Base-by-base conservation (phyloP, 2,113 vertebrate species). In the Aepyceros melampus region DNA sequence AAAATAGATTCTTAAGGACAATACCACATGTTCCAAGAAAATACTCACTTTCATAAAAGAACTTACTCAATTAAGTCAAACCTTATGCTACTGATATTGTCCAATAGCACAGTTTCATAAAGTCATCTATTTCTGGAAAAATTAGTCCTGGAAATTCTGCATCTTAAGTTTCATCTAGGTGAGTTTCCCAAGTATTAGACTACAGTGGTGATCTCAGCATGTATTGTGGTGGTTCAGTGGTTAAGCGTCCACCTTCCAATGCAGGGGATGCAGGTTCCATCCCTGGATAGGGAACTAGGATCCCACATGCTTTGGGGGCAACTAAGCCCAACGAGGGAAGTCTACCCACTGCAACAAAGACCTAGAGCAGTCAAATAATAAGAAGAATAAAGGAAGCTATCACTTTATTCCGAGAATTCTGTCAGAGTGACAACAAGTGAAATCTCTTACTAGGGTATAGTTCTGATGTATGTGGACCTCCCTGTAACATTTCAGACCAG, bases 61-160 rank as follows among this genome's bases (percentile, higher is more conserved):
- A 96, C 55, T 86, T 86, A 87, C 11, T 93, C 40, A 60, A 43
- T 95, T 90, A 25, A 96, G 85, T 85, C 55, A 85, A 89, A 84
- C 33, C 3, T 82, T 45, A 5, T 81, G 92, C 51, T 55, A 93
- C 13, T 67, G 43, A 71, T 87, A 82, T 21, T 93, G 1, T 9
- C 82, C 11, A 88, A 60, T 5, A 83, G 43, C 85, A 2, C 58
- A 79, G 25, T 58, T 96, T 85, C 62, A 60, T 71, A 89, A 94
- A 76, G 2, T 56, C 31, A 84, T 83, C 55, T 93, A 11, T 25
- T 88, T 60, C 76, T 91, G 33, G 67, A 27, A 91, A 60, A 60
- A 64, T 36, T 19, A 85, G 21, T 88, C 27, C 45, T 49, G 25
- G 16, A 71, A 93, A 49, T 90, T 90, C 11, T 92, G 7, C 40